Evolutionary conservation across 2,113 vertebrate species (phyloP), one percentile per base, ranked within the genome.

Genomic region (Hemicordylus capensis): DNA sequence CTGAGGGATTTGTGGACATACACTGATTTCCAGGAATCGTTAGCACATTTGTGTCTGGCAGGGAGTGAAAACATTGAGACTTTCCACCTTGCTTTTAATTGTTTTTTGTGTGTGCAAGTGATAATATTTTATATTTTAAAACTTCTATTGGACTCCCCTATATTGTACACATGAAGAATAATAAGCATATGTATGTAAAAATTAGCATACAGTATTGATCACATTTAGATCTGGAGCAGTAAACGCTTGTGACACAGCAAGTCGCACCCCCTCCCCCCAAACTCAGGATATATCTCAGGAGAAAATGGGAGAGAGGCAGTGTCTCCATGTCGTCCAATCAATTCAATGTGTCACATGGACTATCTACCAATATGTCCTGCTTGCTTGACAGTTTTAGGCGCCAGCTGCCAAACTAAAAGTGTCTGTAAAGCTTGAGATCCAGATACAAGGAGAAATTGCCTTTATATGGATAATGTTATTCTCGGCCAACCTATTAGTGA

Each of bases 1-100:
- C 70, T 46, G 22, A 63, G 78, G 85, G 48, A 81, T 75, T 82
- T 84, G 86, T 69, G 80, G 84, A 56, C 44, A 44, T n/a, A 77
- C 31, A 37, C 46, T 70, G 74, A 83, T 72, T 85, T 83, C 58
- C 74, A 72, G 79, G 73, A 64, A 86, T 26, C 26, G 42, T 64
- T 66, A 66, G 74, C 74, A 77, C 67, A 51, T 76, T 88, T 81
- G 44, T 73, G 20, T 85, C 48, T 82, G 37, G 59, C 61, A 69
- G 61, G 54, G n/a, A 67, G n/a, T 39, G 61, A 80, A 61, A 85
- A 64, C 61, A 46, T 26, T 48, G 58, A 78, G 67, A 7, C 4
- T 74, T 85, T 85, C 44, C 67, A 78, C 46, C 69, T 64, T 81
- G 48, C 46, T 39, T 86, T 79, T 70, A 37, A 37, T n/a, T 24